Percentiles rank a stretch among this genome's conserved stretches.
Evolutionary conservation across 2,888 invertebrate genomes (phyloP).

Genomic region (Eumacrocentrus americanus): DNA sequence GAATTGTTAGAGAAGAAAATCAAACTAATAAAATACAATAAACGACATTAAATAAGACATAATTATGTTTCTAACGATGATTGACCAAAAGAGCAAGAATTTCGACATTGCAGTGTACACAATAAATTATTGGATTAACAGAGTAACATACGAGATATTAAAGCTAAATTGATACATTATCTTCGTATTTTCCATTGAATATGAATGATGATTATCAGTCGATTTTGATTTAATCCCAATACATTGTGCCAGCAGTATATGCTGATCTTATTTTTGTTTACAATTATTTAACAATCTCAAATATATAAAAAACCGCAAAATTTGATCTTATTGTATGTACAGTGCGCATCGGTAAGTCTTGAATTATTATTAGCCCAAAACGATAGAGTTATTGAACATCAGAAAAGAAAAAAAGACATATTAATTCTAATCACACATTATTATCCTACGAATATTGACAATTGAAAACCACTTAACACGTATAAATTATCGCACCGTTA

Average conservation of each 20-base stretch:
- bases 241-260: neutral
- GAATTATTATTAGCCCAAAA: neutral
- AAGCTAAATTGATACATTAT: too few relatives aligned
- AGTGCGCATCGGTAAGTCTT: conserved; percentile 21
- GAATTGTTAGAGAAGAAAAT: too few relatives aligned
- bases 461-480: neutral
- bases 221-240: neutral
- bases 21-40: too few relatives aligned
- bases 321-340: conserved; percentile 32
- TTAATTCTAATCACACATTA: neutral
- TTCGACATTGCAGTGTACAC: too few relatives aligned
- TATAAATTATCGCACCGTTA: conserved; percentile 37
- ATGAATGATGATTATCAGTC: neutral
- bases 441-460: neutral
- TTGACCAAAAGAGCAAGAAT: too few relatives aligned
- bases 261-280: conserved; percentile 3
- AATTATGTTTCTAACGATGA: too few relatives aligned
- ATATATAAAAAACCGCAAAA: conserved; percentile 36
- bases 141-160: too few relatives aligned
- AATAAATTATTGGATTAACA: too few relatives aligned
- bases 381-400: neutral
- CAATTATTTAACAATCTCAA: conserved; percentile 30
- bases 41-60: too few relatives aligned
- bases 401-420: neutral
- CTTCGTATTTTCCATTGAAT: too few relatives aligned